Base-by-base conservation (phyloP, 2,888 invertebrate genomes). In the Cryptus viduatorius region DNA sequence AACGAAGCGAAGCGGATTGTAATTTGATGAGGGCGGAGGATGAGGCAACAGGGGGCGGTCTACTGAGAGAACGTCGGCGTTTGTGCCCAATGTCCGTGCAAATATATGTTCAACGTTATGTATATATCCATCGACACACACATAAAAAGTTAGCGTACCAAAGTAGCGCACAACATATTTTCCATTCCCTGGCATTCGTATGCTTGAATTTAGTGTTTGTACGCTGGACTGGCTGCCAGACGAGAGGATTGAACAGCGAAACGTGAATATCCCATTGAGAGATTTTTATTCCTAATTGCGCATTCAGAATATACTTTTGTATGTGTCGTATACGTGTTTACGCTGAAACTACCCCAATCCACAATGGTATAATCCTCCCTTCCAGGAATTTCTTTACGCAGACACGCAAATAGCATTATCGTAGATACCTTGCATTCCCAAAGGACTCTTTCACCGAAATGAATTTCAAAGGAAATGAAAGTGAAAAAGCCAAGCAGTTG, bases 201-300 rank as follows among this genome's bases (percentile, higher is more conserved):
- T 65, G 24, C 46, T 19, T 46, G 48, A 64, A 79, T 29, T 46
- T 24, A 16, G 69, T 29, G 64, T 56, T 46, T 65, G 76, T 50
- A 10, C 19, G 65, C 14, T n/a, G 8, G 19, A 29, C 31, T 37
- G 65, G 37, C 37, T 16, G 56, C 56, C 53, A 37, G 75, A 67
- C 61, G 59, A 37, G 67, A 59, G 24, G 64, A 64, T 44, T 64
- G 73, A 42, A 65, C 37, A 64, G 48, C 65, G 53, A 61, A 67
- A 46, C 42, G 24, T 75, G 79, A 81, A 83, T 81, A 78, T 81
- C 79, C 78, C 86, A 84, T 81, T 80, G 86, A 86, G 82, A 80
- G 75, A 67, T 87, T 87, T 82, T 81, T 79, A 79, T 85, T 69
- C 72, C 82, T 84, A 87, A 87, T 87, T 87, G 87, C 78, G 76